phyloP scores from a whole-genome alignment of 2,888 invertebrate genomes.

The Macrosiphum euphorbiae region DNA sequence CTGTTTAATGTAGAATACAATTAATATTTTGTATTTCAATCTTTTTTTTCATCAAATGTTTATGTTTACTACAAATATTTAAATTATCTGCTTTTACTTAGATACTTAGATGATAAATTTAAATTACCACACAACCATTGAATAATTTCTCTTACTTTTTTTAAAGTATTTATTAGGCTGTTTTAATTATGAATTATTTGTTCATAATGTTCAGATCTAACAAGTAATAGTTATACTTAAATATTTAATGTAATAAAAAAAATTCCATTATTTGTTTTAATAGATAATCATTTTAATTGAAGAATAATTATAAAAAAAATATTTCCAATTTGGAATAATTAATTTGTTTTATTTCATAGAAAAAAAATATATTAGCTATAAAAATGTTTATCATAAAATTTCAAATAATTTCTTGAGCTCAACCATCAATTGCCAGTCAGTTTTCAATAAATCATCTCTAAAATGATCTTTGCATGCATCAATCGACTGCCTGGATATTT shows the following conservation, averaged over 20 bases:
- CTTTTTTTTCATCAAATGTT: neutral
- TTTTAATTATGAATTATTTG: neutral
- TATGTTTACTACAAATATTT: neutral
- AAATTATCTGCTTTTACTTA: neutral
- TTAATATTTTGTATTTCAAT: neutral
- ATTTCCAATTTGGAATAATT: slow-evolving; percentile 32
- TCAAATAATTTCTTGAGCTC: slow-evolving; percentile 98
- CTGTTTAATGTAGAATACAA: neutral
- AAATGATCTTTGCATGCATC: slow-evolving; percentile 99
- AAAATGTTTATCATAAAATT: slow-evolving; percentile 80
- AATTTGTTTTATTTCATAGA: slow-evolving; percentile 42
- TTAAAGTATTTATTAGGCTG: neutral
- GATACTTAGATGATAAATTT: neutral
- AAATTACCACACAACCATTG: neutral
- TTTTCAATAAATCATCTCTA: slow-evolving; percentile 95
- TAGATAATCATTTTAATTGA: neutral
- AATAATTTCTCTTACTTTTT: neutral
- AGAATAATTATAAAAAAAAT: neutral
- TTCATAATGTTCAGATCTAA: neutral
- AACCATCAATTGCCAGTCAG: slow-evolving; percentile 98
- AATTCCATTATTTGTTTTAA: neutral
- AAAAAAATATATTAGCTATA: slow-evolving; percentile 26
- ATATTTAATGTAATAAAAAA: neutral
- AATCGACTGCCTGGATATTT: slow-evolving; percentile 97
- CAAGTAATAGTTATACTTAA: neutral